Evolutionary conservation across 2,888 invertebrate genomes (phyloP).

Genomic region (Melieria omissa): DNA sequence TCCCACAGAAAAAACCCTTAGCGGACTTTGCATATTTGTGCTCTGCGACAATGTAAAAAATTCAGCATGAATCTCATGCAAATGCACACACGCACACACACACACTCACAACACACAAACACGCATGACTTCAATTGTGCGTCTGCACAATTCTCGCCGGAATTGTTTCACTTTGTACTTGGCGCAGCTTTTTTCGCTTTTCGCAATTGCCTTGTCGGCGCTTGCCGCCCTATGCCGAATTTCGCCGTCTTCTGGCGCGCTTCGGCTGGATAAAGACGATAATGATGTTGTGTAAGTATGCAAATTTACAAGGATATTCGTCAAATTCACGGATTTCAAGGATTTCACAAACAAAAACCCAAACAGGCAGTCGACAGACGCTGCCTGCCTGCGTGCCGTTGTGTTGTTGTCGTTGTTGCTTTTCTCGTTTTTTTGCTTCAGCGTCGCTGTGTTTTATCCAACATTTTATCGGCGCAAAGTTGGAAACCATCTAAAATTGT

Average conservation of each 20-base stretch:
- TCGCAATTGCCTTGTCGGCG: neutral
- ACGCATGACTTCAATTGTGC: neutral
- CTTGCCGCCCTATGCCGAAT: no score
- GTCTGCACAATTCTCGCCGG: neutral
- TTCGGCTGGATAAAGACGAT: neutral
- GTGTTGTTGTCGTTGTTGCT: neutral
- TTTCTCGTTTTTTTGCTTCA: neutral
- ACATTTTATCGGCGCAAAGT: no score
- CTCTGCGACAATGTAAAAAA: no score
- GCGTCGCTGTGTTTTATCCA: neutral
- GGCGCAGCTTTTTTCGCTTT: neutral
- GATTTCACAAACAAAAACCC: slow-evolving; percentile 14
- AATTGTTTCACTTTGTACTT: neutral
- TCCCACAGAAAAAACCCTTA: no score
- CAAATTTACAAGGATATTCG: slow-evolving; percentile 20
- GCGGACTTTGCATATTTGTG: no score
- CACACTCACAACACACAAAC: neutral
- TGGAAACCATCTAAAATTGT: no score
- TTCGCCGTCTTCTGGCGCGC: no score
- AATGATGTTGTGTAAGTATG: slow-evolving; percentile 15
- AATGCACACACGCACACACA: no score
- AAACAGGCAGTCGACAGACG: neutral
- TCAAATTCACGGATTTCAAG: slow-evolving; percentile 27
- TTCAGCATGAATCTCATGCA: no score
- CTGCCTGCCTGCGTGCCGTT: neutral